These are phyloP conservation scores for Caenorhabditis sp. DNA, from an alignment of 2,888 invertebrate genomes.

Conservation along the genomic window DNA sequence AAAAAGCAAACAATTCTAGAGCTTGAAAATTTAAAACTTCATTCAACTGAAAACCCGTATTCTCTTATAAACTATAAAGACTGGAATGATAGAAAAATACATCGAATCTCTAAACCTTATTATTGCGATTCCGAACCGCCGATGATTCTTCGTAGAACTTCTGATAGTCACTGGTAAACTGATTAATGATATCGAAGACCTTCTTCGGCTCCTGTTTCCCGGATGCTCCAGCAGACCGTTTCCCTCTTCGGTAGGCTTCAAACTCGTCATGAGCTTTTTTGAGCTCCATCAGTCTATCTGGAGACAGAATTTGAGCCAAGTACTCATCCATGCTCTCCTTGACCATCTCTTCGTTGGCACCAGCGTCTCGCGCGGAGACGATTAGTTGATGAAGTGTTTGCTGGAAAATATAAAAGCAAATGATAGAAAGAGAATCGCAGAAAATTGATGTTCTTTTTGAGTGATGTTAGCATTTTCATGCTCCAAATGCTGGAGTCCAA, in stretches of 20 bases:
- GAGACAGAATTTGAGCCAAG: slow-evolving; percentile 54
- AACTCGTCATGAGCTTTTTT: slow-evolving; percentile 61
- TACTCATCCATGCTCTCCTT: slow-evolving; percentile 66
- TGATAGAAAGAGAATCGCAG: no score
- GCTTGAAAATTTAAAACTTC: neutral
- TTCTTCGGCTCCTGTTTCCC: slow-evolving; percentile 62
- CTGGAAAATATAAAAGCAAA: slow-evolving; percentile 38
- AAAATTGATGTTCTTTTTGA: no score
- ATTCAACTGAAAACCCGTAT: slow-evolving; percentile 4
- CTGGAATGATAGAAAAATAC: neutral
- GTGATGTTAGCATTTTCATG: no score
- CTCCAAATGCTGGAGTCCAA: no score
- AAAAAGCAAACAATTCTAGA: neutral
- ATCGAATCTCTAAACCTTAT: neutral
- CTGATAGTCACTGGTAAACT: slow-evolving; percentile 56
- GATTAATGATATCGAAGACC: slow-evolving; percentile 62
- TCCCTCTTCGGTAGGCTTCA: slow-evolving; percentile 51
- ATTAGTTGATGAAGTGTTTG: slow-evolving; percentile 61
- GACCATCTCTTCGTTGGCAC: slow-evolving; percentile 60
- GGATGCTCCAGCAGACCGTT: slow-evolving; percentile 3
- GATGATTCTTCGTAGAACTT: slow-evolving; percentile 56
- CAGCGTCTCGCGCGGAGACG: slow-evolving; percentile 51
- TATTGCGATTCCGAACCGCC: slow-evolving; percentile 39
- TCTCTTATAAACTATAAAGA: neutral
- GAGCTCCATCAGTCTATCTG: slow-evolving; percentile 45